phyloP scores from a whole-genome alignment of 2,113 vertebrate species.

The Varanus salvator region DNA sequence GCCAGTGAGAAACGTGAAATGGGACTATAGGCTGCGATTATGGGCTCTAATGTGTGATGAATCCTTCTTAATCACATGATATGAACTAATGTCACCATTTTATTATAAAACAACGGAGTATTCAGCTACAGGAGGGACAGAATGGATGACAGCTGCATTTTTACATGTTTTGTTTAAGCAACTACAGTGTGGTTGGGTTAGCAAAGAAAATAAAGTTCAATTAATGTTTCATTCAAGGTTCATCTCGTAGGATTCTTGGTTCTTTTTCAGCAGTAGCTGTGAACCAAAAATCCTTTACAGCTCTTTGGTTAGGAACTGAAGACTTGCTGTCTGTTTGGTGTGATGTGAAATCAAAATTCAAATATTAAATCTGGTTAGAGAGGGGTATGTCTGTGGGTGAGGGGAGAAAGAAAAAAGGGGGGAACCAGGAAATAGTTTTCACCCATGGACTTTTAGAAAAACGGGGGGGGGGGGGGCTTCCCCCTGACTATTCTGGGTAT shows the following conservation, averaged over 20 bases:
- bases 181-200: constrained; percentile 66
- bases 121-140: constrained; percentile 77
- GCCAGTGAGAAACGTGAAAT: constrained; percentile 79
- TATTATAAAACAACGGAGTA: constrained; percentile 89
- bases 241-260: constrained; percentile 14
- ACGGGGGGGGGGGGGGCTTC: too few species aligned
- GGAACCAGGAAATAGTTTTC: too few species aligned
- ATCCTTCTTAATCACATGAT: constrained; percentile 89
- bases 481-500: too few species aligned
- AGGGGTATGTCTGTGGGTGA: too few species aligned
- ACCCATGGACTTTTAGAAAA: too few species aligned
- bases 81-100: constrained; percentile 89
- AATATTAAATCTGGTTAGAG: not conserved
- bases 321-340: not conserved
- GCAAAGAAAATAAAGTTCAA: constrained; percentile 67
- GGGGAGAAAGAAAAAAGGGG: too few species aligned
- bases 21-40: constrained; percentile 90
- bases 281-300: not conserved
- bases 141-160: constrained; percentile 91
- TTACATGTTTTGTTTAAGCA: constrained; percentile 78
- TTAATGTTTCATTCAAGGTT: constrained; percentile 53
- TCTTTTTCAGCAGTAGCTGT: constrained; percentile 31
- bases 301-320: not conserved
- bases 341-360: not conserved
- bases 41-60: constrained; percentile 83